These are phyloP conservation scores for Panagrolaimus sp. DNA, from an alignment of 1,140 invertebrate species.

Conservation along the genomic window DNA sequence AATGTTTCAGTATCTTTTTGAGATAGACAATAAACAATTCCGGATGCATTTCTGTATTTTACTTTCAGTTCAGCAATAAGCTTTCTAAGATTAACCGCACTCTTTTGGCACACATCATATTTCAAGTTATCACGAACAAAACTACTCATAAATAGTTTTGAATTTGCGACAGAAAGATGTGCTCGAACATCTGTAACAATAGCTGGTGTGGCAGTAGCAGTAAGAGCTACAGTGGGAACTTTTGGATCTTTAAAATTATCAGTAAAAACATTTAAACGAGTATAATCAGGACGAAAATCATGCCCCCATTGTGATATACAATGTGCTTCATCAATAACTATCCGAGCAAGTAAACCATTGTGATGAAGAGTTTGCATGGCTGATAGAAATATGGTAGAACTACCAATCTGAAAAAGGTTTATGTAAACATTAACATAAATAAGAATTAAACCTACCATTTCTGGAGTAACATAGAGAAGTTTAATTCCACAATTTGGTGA, in stretches of 20 bases:
- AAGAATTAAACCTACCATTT: too few species aligned
- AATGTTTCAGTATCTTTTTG: conserved; percentile 67
- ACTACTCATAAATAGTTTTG: conserved; percentile 67
- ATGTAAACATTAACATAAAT: background rate
- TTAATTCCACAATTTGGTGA: conserved; percentile 61
- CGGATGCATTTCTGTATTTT: conserved; percentile 67
- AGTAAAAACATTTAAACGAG: conserved; percentile 73
- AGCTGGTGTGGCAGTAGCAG: conserved; percentile 73
- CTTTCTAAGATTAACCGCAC: conserved; percentile 67
- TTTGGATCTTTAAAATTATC: conserved; percentile 27
- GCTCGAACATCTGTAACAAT: conserved; percentile 65
- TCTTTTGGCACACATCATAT: conserved; percentile 70
- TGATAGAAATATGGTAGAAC: conserved; percentile 16
- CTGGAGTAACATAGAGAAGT: conserved; percentile 88
- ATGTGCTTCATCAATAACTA: conserved; percentile 91
- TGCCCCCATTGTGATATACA: conserved; percentile 92
- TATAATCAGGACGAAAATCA: conserved; percentile 75
- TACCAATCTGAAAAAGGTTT: conserved; percentile 15
- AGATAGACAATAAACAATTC: conserved; percentile 92
- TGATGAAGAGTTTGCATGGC: conserved; percentile 70
- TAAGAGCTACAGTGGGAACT: conserved; percentile 70
- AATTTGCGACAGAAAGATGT: conserved; percentile 29
- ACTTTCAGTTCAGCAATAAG: conserved; percentile 82
- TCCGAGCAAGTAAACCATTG: conserved; percentile 64
- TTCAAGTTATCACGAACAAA: conserved; percentile 89